Base-by-base conservation (phyloP, 2,888 invertebrate genomes). In the Drosophila nr. medialis region DNA sequence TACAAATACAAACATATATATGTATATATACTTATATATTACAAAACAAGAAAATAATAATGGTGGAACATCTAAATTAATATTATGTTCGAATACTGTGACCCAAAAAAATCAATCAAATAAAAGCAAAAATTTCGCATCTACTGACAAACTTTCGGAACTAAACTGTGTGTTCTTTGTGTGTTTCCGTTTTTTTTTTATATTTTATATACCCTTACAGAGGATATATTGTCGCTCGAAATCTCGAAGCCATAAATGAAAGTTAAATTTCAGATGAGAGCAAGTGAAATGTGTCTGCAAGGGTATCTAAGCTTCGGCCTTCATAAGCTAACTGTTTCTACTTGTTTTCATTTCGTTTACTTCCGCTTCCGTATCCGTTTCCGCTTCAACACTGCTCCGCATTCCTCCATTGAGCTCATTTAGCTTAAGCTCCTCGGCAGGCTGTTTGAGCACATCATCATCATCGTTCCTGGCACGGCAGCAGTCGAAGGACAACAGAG, bases 401-500 rank as follows among this genome's bases (percentile, higher is more conserved):
- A 32, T 60, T 2, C 70, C 79, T 1, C 72, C 79, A 42, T 82
- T 86, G 21, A 70, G 49, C 15, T 32, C 60, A 49, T 79, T 70
- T 18, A 85, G 50, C 38, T 64, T 80, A 0, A 85, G 62, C 62
- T 86, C 73, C 63, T 85, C 85, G 13, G 40, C 60, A 11, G 82
- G 65, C 49, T 83, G 50, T 34, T 80, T 81, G 42, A 27, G 42
- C 38, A 71, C 74, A 55, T 55, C 45, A 45, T 45, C 45, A 29
- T 84, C 82, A 24, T 76, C 75, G 48, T 84, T 63, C 59, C 76
- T 49, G 3, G 65, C 61, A 1, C 65, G 83, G 63, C 90, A 74
- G 54, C 92, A 91, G 40, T 91, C 90, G 83, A 94, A 94, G 61
- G 94, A 93, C 72, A 93, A 93, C 63, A 93, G 77, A 29, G 91